Base-by-base conservation (phyloP, 1,140 invertebrate species). In the Littorina saxatilis region DNA sequence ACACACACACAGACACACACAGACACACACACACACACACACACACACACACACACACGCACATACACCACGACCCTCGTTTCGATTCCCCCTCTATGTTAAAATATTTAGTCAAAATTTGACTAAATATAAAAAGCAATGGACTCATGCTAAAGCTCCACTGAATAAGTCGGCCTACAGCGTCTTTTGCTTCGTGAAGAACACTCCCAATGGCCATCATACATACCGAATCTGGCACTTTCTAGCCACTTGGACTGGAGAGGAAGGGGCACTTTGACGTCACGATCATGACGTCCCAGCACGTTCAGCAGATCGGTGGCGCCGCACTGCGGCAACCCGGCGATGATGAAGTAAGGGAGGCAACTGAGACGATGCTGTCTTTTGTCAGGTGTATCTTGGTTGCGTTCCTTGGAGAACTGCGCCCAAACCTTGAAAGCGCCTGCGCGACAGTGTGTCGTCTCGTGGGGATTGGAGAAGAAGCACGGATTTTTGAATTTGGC, bases 331-430 rank as follows among this genome's bases (percentile, higher is more conserved):
- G 82, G 82, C 17, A 76, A 27, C 20, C 83, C 83, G 29, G 61
- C 32, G 50, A 84, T 27, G 29, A 63, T 77, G 47, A 84, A 84
- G 50, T 84, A 84, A 27, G 83, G 83, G 27, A 84, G 74, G 72
- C 83, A 84, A 61, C 75, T n/a, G 9, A 84, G 27, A 23, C 76
- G 52, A 27, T 20, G 75, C 20, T 17, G 0, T 1, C 17, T 15
- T 17, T 55, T 35, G 9, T 47, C 20, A 13, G 13, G 40, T 32
- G 27, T 47, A 32, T 35, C 11, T 20, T 23, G 27, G 35, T 58
- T n/a, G n/a, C 20, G 1, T 23, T 40, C 58, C 32, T 20, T 27
- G 40, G 58, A 35, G 2, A 61, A 40, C 4, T 13, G 32, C 39
- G 23, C 29, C 76, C 52, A 43, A 1, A 1, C 0, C 32, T 15